Evolutionary conservation across 2,888 invertebrate species (phyloP).

Genomic region (Orgyia antiqua): DNA sequence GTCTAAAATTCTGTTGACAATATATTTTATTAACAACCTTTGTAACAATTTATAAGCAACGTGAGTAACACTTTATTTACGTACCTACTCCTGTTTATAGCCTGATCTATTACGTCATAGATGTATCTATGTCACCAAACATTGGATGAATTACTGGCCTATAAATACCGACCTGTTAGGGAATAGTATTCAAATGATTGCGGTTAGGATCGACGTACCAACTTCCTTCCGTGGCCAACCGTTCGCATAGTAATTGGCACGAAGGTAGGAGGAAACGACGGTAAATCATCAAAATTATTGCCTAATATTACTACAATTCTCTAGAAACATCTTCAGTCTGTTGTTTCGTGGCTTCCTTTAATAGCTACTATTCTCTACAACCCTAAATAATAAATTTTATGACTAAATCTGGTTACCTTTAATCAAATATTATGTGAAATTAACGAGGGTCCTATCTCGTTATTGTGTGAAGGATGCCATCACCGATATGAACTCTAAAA

Average conservation of each 20-base stretch:
- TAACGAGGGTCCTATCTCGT: no score
- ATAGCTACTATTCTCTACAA: constrained; percentile 55
- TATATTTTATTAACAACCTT: no score
- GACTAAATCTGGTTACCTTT: no score
- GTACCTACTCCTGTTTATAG: no score
- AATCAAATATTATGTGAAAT: no score
- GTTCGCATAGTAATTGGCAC: constrained; percentile 70
- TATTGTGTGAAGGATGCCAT: no score
- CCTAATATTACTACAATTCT: constrained; percentile 64
- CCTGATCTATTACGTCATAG: no score
- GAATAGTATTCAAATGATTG: constrained; percentile 71
- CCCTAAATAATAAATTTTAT: no score
- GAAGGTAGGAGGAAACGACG: constrained; percentile 49
- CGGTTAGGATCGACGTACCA: constrained; percentile 66
- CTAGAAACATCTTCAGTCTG: constrained; percentile 54
- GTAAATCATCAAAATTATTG: constrained; percentile 76
- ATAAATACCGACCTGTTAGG: constrained; percentile 65
- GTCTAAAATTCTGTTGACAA: no score
- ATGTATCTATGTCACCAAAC: constrained; percentile 42
- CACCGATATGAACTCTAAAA: no score
- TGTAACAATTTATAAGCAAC: no score
- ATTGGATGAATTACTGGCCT: constrained; percentile 61
- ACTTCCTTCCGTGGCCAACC: constrained; percentile 68
- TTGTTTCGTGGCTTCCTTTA: constrained; percentile 52
- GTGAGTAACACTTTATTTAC: no score